Conservation (phyloP, 2,888 invertebrate genomes). For the Xanthia togata region DNA sequence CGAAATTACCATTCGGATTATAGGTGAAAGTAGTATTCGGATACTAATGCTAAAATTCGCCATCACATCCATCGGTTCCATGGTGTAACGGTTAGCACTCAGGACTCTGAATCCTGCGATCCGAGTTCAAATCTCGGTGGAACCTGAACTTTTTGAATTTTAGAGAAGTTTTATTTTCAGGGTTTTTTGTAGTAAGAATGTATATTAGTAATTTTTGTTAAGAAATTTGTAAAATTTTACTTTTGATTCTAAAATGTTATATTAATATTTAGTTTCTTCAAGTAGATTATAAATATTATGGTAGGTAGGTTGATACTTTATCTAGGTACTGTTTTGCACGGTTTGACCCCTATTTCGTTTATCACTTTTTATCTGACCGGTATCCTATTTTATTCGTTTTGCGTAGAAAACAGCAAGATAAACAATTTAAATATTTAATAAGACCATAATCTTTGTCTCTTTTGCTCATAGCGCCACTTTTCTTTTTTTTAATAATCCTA, state of each 20-base stretch:
- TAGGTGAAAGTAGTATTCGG: slow-evolving; percentile 47
- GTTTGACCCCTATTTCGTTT: background rate
- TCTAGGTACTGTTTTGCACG: background rate
- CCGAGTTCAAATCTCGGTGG: slow-evolving; percentile 95
- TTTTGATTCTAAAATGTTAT: background rate
- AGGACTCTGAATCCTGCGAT: slow-evolving; percentile 96
- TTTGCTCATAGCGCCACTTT: too few relatives aligned
- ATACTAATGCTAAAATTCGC: slow-evolving; percentile 4
- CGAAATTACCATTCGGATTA: slow-evolving; percentile 45
- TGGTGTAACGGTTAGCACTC: slow-evolving; percentile 94
- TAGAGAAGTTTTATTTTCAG: accelerated
- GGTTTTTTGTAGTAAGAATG: background rate
- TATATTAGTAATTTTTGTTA: background rate
- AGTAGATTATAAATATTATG: background rate
- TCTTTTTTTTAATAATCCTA: too few relatives aligned
- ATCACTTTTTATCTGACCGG: background rate
- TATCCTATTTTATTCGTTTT: background rate
- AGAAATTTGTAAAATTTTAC: background rate
- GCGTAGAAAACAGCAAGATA: background rate
- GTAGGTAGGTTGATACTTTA: background rate
- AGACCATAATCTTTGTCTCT: too few relatives aligned
- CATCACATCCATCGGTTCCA: slow-evolving; percentile 75
- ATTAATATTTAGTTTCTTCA: background rate
- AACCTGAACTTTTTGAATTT: slow-evolving; percentile 86
- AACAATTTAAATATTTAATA: too few relatives aligned